Evolutionary conservation across 1,140 invertebrate genomes (phyloP).

Genomic region (Harpegnathos saltator): DNA sequence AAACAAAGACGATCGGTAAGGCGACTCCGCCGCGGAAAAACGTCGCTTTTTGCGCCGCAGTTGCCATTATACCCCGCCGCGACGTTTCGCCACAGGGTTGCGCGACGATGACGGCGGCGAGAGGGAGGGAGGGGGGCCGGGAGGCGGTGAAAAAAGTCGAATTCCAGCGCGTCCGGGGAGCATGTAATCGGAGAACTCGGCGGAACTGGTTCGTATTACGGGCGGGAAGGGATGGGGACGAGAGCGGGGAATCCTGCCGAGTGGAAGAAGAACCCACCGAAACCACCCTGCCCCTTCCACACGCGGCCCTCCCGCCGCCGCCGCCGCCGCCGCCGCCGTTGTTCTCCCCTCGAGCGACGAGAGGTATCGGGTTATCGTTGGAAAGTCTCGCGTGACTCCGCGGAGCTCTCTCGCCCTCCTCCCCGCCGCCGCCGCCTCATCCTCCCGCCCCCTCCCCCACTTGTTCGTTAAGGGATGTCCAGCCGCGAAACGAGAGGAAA

Average conservation of each 20-base stretch:
- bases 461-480: conserved; percentile 52
- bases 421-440: no score
- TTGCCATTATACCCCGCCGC: conserved; percentile 5
- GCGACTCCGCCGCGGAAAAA: conserved; percentile 18
- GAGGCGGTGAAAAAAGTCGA: conserved; percentile 58
- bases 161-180: conserved; percentile 61
- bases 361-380: conserved; percentile 62
- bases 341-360: neutral
- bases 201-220: conserved; percentile 66
- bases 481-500: conserved; percentile 49
- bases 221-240: conserved; percentile 20
- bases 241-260: neutral
- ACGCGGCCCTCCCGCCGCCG: no score
- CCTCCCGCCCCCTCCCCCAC: neutral
- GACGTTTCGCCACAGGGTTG: conserved; percentile 27
- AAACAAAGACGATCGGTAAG: neutral
- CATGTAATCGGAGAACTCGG: conserved; percentile 68
- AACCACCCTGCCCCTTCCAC: conserved; percentile 19
- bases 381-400: conserved; percentile 55
- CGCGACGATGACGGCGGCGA: neutral
- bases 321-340: neutral
- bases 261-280: conserved; percentile 40
- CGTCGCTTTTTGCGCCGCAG: conserved; percentile 11
- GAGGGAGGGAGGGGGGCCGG: no score
- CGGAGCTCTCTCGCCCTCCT: neutral